These are phyloP conservation scores for Epizoanthus ramosus DNA, from an alignment of 92 coral and sea anemone genomes.

Conservation along the genomic window DNA sequence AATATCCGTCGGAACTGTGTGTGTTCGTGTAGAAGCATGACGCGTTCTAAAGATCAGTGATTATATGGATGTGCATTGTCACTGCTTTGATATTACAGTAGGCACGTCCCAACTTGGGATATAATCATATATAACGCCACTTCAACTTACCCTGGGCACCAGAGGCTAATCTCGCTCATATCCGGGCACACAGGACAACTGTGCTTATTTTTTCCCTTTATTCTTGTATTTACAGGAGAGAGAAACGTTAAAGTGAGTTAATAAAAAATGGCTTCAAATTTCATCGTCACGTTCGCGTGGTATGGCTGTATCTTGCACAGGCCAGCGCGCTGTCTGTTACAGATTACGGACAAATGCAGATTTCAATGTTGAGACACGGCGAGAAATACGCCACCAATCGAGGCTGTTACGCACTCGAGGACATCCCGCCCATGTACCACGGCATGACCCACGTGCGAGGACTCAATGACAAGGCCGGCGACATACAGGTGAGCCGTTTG, in stretches of 20 bases:
- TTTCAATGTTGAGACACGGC: slow-evolving; percentile 88
- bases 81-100: too few relatives aligned
- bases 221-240: too few relatives aligned
- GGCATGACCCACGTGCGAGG: slow-evolving; percentile 98
- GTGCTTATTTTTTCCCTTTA: too few relatives aligned
- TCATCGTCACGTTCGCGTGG: background rate
- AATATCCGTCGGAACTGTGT: too few relatives aligned
- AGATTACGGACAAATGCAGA: slow-evolving; percentile 67
- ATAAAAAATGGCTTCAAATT: background rate
- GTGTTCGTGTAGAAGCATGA: too few relatives aligned
- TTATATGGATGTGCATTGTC: too few relatives aligned
- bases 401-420: slow-evolving; percentile 75
- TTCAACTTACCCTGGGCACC: too few relatives aligned
- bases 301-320: background rate
- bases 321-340: slow-evolving; percentile 61
- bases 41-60: too few relatives aligned
- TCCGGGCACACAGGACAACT: too few relatives aligned
- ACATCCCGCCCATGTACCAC: slow-evolving; percentile 84
- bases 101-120: too few relatives aligned
- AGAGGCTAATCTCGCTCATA: too few relatives aligned
- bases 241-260: background rate
- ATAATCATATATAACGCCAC: too few relatives aligned
- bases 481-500: slow-evolving; percentile 17
- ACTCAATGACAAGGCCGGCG: slow-evolving; percentile 74
- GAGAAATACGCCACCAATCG: slow-evolving; percentile 90